Percentiles rank a stretch among this genome's conserved stretches.
These are phyloP conservation scores for Scartelaos histophorus DNA, from an alignment of 2,113 vertebrate species.

Conservation along the genomic window DNA sequence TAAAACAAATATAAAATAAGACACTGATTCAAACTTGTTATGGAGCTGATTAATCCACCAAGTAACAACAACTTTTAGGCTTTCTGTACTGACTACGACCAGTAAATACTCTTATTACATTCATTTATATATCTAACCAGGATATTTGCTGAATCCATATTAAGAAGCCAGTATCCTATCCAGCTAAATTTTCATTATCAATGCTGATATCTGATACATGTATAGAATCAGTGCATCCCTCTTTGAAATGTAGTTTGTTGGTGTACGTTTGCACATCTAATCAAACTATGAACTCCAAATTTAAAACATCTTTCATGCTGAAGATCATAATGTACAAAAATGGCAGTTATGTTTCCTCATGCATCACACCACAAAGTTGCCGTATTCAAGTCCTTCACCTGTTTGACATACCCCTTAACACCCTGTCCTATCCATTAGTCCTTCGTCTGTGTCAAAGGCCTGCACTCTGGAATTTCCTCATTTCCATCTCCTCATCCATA, in stretches of 20 bases:
- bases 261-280: neutral
- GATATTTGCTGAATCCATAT: too few relatives aligned
- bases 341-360: neutral
- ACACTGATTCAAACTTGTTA: too few relatives aligned
- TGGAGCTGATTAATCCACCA: too few relatives aligned
- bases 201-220: too few relatives aligned
- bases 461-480: slow-evolving; percentile 65
- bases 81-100: too few relatives aligned
- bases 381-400: neutral
- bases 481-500: slow-evolving; percentile 74
- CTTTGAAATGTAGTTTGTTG: neutral
- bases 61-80: too few relatives aligned
- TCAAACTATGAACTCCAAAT: neutral
- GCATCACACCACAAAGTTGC: neutral
- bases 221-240: too few relatives aligned
- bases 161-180: too few relatives aligned
- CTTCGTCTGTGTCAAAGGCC: slow-evolving; percentile 55
- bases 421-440: slow-evolving; percentile 27
- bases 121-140: too few relatives aligned
- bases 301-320: neutral
- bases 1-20: too few relatives aligned
- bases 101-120: too few relatives aligned
- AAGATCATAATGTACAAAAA: neutral
- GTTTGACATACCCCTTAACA: slow-evolving; percentile 30
- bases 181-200: too few relatives aligned